These are phyloP conservation scores for Itoplectis maculator DNA, from an alignment of 2,888 invertebrate genomes.

Conservation along the genomic window DNA sequence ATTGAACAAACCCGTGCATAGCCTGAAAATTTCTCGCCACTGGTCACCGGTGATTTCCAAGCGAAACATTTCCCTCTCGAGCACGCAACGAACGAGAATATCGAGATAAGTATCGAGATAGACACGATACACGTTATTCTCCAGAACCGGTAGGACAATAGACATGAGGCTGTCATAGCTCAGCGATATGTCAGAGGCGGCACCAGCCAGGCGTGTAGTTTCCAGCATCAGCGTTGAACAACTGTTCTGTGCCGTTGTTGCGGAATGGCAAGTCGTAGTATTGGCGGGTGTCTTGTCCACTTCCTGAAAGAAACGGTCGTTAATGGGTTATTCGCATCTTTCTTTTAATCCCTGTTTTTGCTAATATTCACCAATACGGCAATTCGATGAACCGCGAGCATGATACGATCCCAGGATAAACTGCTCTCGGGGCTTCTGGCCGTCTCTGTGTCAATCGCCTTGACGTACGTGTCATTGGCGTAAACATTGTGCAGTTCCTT, in stretches of 20 bases:
- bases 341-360: too few relatives aligned
- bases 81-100: conserved; percentile 86
- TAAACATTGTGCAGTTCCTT: conserved; percentile 42
- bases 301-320: conserved; percentile 83
- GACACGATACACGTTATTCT: conserved; percentile 78
- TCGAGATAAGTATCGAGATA: conserved; percentile 86
- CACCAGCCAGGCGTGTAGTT: conserved; percentile 63
- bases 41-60: conserved; percentile 85
- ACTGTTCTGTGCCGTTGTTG: conserved; percentile 84
- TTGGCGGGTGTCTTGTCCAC: conserved; percentile 55
- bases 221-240: conserved; percentile 63
- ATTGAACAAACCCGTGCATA: conserved; percentile 74
- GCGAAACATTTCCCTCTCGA: conserved; percentile 86
- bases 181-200: conserved; percentile 67
- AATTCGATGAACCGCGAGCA: conserved; percentile 49
- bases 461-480: conserved; percentile 39
- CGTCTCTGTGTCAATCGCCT: conserved; percentile 47
- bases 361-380: conserved; percentile 33
- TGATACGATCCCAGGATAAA: conserved; percentile 58
- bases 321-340: background rate
- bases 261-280: conserved; percentile 81
- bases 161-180: conserved; percentile 71
- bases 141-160: conserved; percentile 75
- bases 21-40: conserved; percentile 86
- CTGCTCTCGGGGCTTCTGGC: conserved; percentile 12